These are phyloP conservation scores for Dicentrarchus labrax DNA, from an alignment of 2,113 vertebrate species.

Conservation along the genomic window DNA sequence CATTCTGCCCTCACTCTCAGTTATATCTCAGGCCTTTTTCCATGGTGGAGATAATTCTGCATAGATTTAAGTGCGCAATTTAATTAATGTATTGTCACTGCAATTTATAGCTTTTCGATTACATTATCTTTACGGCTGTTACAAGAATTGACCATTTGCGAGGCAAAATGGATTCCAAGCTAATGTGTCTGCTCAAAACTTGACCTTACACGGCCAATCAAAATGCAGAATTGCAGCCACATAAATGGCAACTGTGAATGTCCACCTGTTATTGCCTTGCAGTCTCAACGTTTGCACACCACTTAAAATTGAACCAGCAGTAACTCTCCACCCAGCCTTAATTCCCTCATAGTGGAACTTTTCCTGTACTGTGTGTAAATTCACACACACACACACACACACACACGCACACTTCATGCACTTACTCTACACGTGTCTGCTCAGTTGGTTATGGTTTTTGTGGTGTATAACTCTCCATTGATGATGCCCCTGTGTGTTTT, in stretches of 20 bases:
- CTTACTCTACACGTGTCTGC: not conserved
- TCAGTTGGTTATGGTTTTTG: conserved; percentile 30
- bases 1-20: conserved; percentile 41
- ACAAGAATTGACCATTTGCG: conserved; percentile 76
- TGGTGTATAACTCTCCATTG: conserved; percentile 31
- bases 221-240: conserved; percentile 58
- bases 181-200: conserved; percentile 71
- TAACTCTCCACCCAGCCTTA: not conserved
- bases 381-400: not conserved
- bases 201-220: conserved; percentile 69
- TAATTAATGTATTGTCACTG: conserved; percentile 79
- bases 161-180: conserved; percentile 75
- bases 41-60: conserved; percentile 60
- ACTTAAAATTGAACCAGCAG: conserved; percentile 30
- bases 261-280: conserved; percentile 57
- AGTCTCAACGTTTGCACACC: conserved; percentile 27
- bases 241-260: conserved; percentile 54
- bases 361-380: conserved; percentile 1
- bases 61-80: conserved; percentile 76
- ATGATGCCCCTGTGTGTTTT: conserved; percentile 46
- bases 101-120: conserved; percentile 81
- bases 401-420: not conserved
- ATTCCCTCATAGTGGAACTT: conserved; percentile 4
- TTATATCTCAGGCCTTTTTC: conserved; percentile 51
- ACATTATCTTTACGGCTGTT: conserved; percentile 77